Evolutionary conservation across 2,888 invertebrate species (phyloP), one percentile per base, ranked within the genome.

Genomic region (Apamea monoglypha): DNA sequence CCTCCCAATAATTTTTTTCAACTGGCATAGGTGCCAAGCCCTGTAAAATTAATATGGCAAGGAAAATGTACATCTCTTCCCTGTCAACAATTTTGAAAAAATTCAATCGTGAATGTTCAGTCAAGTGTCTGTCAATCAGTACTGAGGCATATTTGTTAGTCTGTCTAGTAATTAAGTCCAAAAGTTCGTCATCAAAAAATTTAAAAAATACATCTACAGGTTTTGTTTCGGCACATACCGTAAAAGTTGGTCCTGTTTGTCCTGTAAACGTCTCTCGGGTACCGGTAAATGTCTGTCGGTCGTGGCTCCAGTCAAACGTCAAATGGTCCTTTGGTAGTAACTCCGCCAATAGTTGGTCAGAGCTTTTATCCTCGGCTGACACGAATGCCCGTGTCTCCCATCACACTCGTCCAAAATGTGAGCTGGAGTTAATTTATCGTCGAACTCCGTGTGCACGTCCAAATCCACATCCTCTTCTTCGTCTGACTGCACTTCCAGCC

Each of bases 271-370:
- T 56, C 32, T 81, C 67, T 32, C 81, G 78, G 29, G 69, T 56
- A 36, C 67, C 74, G 16, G 21, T 66, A 67, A 78, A 78, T 4
- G 64, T 71, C 18, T 70, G 29, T 21, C 29, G 67, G 66, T 81
- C 81, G 21, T 74, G 36, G 64, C 25, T 71, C 74, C 78, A 81
- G 40, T 81, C 77, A 71, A 81, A 81, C 50, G 73, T 77, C 59
- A 81, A 70, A 63, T 76, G 76, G 80, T 81, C 81, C 25, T 74
- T 77, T 25, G 81, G 77, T 21, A 74, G 66, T 44, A 81, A 36
- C 18, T 25, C 44, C 59, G 47, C 44, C 5, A 81, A n/a, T 25
- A 74, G 64, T 32, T 53, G 32, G 66, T 81, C 77, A 40, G 77
- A 69, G 61, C 70, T 74, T 74, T 77, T 77, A 21, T 81, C 81